phyloP scores from a whole-genome alignment of 2,797 vertebrate species.

The Podarcis siculus region DNA sequence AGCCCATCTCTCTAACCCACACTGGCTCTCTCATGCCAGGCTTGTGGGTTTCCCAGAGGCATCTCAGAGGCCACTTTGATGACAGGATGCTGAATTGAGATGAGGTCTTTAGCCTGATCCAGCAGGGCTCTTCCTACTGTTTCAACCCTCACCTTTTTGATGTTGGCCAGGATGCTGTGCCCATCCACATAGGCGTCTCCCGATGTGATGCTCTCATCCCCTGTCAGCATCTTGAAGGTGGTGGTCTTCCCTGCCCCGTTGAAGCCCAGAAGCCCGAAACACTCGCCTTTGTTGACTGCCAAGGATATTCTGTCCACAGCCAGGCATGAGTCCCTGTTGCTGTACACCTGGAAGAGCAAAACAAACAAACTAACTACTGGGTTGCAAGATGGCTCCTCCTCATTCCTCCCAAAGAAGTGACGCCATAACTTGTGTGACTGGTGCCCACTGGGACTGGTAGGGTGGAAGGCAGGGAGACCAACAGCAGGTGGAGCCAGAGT shows the following conservation, averaged over 20 bases:
- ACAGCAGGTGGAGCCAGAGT: not conserved
- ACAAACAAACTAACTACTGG: not conserved
- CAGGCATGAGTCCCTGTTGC: constrained; percentile 82
- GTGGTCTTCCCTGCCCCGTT: constrained; percentile 97
- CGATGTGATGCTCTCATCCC: constrained; percentile 89
- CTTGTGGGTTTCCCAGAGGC: no score
- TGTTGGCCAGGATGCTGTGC: constrained; percentile 91
- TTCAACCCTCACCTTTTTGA: constrained; percentile 85
- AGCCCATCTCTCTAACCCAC: no score
- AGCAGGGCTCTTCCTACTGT: not conserved
- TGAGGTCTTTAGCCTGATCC: not conserved
- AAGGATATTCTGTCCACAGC: constrained; percentile 94
- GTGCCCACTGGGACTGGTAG: no score
- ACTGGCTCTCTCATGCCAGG: no score
- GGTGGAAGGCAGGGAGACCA: not conserved
- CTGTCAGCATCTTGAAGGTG: constrained; percentile 98
- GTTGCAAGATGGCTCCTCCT: no score
- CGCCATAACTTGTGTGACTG: no score
- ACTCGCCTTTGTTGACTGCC: constrained; percentile 92
- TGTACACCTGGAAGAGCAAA: constrained; percentile 84
- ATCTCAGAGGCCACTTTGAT: no score
- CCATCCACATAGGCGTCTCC: constrained; percentile 95
- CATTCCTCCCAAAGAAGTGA: not conserved
- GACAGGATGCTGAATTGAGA: not conserved
- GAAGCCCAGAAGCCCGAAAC: constrained; percentile 96